Base-by-base conservation (phyloP, 2,797 vertebrate species). In the Melanotaenia trifasciata region DNA sequence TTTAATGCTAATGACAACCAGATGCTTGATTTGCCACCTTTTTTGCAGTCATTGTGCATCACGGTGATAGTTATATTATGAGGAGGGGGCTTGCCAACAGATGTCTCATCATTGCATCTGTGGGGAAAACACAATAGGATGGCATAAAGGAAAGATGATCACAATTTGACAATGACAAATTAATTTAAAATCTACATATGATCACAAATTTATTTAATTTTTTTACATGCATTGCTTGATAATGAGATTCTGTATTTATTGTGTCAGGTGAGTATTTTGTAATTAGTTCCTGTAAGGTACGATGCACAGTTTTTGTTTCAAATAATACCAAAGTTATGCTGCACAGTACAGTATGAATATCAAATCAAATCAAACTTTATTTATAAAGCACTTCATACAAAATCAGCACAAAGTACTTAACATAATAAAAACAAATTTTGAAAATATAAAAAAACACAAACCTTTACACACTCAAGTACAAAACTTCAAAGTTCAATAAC, bases 1-100 rank as follows among this genome's bases (percentile, higher is more conserved):
- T 85, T 88, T 87, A 81, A 86, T 68, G 68, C 72, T 84, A 87
- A 90, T 84, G 74, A 73, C 50, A 81, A 76, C 68, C 88, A 85
- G 81, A 86, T 88, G 77, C 71, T 85, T 67, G 73, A 45, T 79
- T 83, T 70, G 14, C 84, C 85, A 84, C 83, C 76, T 28, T 28
- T 88, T 89, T 85, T 61, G 61, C 64, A 84, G 74, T 76, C 67
- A 76, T 51, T 79, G 80, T 70, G 80, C 67, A 67, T 86, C 76
- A 80, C 36, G 59, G 70, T 76, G 69, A 63, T 58, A 58, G 70
- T 30, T n/a, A 45, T 56, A 79, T 58, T 63, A 78, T 16, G 62
- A 76, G 76, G 57, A 65, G 61, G 70, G 80, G 40, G 65, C 36
- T 65, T 22, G 58, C 70, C 67, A 75, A 84, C 89, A 87, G 86